Conservation (phyloP, 2,888 invertebrate genomes). For the Ochropacha duplaris region DNA sequence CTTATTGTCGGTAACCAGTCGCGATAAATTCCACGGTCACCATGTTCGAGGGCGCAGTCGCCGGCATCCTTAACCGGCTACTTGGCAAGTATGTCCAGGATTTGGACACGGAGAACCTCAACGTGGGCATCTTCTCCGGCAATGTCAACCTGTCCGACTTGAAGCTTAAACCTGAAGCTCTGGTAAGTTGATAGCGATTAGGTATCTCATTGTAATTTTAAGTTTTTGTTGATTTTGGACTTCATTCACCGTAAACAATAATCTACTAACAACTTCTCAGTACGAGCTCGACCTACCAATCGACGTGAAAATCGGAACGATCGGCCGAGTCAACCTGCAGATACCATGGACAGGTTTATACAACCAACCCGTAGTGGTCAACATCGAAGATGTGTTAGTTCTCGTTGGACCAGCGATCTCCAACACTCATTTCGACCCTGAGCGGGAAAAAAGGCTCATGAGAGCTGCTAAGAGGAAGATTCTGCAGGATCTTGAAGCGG, state of each 20-base stretch:
- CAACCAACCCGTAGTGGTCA: constrained; percentile 87
- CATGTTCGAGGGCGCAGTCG: constrained; percentile 92
- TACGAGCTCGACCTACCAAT: constrained; percentile 91
- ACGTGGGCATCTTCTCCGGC: constrained; percentile 92
- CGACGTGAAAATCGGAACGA: constrained; percentile 90
- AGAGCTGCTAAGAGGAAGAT: constrained; percentile 89
- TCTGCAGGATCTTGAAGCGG: constrained; percentile 85
- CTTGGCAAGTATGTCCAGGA: constrained; percentile 92
- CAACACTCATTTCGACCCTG: constrained; percentile 86
- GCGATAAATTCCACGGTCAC: constrained; percentile 24
- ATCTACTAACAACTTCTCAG: constrained; percentile 77
- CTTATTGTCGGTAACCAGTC: not conserved
- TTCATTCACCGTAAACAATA: not conserved
- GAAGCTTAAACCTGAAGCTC: constrained; percentile 90
- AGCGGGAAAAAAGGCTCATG: constrained; percentile 87
- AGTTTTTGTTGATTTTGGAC: too few relatives aligned
- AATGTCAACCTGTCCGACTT: constrained; percentile 90
- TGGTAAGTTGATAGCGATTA: too few relatives aligned
- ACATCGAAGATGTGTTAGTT: constrained; percentile 89
- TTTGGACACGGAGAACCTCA: constrained; percentile 91
- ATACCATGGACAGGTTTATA: constrained; percentile 92
- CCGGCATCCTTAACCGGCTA: constrained; percentile 90
- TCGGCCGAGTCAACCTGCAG: constrained; percentile 88
- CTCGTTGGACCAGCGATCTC: constrained; percentile 89
- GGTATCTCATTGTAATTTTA: too few relatives aligned